phyloP scores from a whole-genome alignment of 2,888 invertebrate genomes.

The Acleris laterana region DNA sequence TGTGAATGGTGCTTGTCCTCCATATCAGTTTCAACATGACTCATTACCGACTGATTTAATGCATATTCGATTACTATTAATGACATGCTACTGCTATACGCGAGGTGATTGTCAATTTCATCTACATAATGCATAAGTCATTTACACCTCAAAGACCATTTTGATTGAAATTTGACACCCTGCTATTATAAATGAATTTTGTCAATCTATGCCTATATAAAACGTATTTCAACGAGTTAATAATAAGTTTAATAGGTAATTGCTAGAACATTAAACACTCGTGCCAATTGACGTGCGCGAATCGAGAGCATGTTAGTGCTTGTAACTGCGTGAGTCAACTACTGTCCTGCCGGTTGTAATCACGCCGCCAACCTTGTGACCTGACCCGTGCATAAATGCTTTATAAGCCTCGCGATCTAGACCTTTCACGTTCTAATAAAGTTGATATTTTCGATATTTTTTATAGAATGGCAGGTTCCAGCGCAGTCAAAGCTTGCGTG shows the following conservation, averaged over 20 bases:
- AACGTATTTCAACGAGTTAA: not conserved
- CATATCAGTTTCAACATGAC: conserved; percentile 33
- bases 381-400: not conserved
- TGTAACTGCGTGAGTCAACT: conserved; percentile 13
- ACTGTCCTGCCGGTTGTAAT: conserved; percentile 8
- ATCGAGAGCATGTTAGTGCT: conserved; percentile 24
- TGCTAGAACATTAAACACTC: not conserved
- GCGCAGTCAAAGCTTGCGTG: too few species aligned
- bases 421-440: too few species aligned
- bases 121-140: conserved; percentile 3
- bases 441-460: too few species aligned
- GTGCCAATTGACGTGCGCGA: conserved; percentile 5
- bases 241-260: not conserved
- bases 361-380: conserved; percentile 5
- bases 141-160: too few species aligned
- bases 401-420: too few species aligned
- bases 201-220: too few species aligned
- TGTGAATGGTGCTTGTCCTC: not conserved
- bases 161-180: too few species aligned
- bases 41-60: conserved; percentile 26
- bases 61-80: conserved; percentile 29
- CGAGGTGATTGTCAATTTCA: conserved; percentile 12
- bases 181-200: too few species aligned
- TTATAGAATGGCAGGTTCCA: too few species aligned
- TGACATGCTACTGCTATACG: conserved; percentile 15